These are phyloP conservation scores for Rhyacichthys aspro DNA, from an alignment of 2,797 vertebrate genomes.

Conservation along the genomic window DNA sequence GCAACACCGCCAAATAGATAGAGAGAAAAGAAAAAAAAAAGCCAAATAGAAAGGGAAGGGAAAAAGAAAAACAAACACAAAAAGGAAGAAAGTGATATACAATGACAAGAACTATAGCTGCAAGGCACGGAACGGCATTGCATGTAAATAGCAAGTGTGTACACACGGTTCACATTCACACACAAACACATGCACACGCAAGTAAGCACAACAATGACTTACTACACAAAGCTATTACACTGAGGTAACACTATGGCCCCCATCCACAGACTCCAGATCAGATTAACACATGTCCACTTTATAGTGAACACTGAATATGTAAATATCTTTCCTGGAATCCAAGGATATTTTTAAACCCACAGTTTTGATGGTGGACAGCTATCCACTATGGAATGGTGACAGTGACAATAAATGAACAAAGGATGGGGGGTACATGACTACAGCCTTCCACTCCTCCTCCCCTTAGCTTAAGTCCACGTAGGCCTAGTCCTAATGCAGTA, in stretches of 20 bases:
- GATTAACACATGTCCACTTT: conserved; percentile 17
- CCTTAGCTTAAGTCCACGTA: conserved; percentile 38
- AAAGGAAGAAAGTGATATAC: conserved; percentile 88
- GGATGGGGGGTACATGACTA: conserved; percentile 39
- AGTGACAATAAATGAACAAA: conserved; percentile 47
- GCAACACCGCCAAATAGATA: conserved; percentile 88
- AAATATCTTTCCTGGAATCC: conserved; percentile 54
- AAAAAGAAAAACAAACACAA: conserved; percentile 77
- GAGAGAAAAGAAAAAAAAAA: conserved; percentile 70
- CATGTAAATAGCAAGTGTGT: conserved; percentile 61
- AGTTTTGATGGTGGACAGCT: conserved; percentile 57
- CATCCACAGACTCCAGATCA: conserved; percentile 61
- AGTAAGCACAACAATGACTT: conserved; percentile 63
- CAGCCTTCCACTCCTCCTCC: conserved; percentile 69
- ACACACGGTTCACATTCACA: conserved; percentile 16
- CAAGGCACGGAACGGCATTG: conserved; percentile 68
- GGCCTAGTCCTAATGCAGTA: conserved; percentile 40
- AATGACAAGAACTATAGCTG: conserved; percentile 87
- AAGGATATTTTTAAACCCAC: conserved; percentile 44
- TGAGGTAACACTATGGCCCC: conserved; percentile 45
- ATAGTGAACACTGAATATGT: not conserved
- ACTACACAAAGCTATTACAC: conserved; percentile 77
- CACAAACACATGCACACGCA: conserved; percentile 42
- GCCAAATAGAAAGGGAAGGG: conserved; percentile 74
- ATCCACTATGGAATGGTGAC: conserved; percentile 72